Evolutionary conservation across 2,797 vertebrate genomes (phyloP), one percentile per base, ranked within the genome.

Genomic region (Erethizon dorsatum): DNA sequence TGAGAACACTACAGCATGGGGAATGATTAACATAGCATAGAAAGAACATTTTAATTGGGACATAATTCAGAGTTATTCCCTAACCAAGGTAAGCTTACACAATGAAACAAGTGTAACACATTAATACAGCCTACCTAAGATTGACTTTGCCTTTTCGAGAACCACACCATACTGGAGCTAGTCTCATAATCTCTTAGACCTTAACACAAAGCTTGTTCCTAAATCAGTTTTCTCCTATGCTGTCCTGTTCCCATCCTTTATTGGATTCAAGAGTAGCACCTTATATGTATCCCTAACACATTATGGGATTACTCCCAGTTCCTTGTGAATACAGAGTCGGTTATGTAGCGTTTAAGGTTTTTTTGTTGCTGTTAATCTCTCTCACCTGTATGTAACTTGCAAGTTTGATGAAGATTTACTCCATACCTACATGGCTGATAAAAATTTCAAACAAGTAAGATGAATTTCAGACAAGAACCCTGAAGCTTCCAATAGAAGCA

Each of bases 21-120:
- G 65, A 80, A 56, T 84, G 65, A 95, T 79, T 50, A 93, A 22
- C 41, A 57, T 0, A 95, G 31, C 17, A 88, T 7, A 84, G 15
- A 17, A 54, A 13, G 65, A 97, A 37, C 26, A 57, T 37, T 83
- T n/a, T 88, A 65, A 83, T 26, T 88, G n/a, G 33, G 18, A 65
- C 67, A 91, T 69, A 84, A 78, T 82, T 90, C 73, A 85, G 54
- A 95, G 77, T 85, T 83, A 77, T 54, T 28, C 10, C 65, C 41
- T 77, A 80, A 88, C 28, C 2, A 73, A 33, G 3, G 5, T 56
- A 90, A 80, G 33, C 84, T 6, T 47, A 71, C 10, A 80, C 52
- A 80, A 57, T 28, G 77, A 80, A 77, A 91, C 77, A 87, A 75
- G 8, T 26, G 52, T 1, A 71, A 85, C 3, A 80, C 33, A 77